Conservation (phyloP, 2,888 invertebrate species). For the Drosophila fulvimacula region DNA sequence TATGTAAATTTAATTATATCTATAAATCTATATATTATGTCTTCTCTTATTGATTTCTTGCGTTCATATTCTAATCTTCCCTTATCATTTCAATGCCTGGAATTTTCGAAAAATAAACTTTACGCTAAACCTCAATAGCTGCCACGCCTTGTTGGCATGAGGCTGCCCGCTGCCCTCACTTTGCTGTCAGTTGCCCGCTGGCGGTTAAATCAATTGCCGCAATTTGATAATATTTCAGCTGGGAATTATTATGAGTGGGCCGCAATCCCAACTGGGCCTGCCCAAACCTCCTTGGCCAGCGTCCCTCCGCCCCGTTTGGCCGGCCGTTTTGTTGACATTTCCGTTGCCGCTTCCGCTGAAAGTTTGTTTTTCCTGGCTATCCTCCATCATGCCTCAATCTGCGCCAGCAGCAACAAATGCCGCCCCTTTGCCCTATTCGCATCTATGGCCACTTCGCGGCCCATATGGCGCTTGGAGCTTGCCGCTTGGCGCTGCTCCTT, state of each 20-base stretch:
- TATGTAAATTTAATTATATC: no score
- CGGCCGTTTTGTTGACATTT: constrained; percentile 76
- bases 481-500: constrained; percentile 26
- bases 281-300: not conserved
- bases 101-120: constrained; percentile 11
- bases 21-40: no score
- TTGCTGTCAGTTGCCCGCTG: constrained; percentile 52
- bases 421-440: constrained; percentile 1
- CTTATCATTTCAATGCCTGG: not conserved
- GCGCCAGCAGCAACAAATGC: constrained; percentile 10
- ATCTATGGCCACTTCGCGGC: constrained; percentile 38
- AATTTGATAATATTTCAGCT: constrained; percentile 82
- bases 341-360: constrained; percentile 66
- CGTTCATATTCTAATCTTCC: not conserved
- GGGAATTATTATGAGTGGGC: constrained; percentile 76
- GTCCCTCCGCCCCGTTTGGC: not conserved
- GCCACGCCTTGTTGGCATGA: constrained; percentile 29
- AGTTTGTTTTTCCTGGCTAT: constrained; percentile 61
- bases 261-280: constrained; percentile 26
- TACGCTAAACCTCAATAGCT: not conserved
- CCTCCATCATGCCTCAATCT: constrained; percentile 33
- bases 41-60: no score
- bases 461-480: constrained; percentile 43
- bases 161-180: constrained; percentile 49
- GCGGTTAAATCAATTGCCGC: constrained; percentile 80